Evolutionary conservation across 2,888 invertebrate species (phyloP), one percentile per base, ranked within the genome.

Genomic region (Cryptosula pallasiana): DNA sequence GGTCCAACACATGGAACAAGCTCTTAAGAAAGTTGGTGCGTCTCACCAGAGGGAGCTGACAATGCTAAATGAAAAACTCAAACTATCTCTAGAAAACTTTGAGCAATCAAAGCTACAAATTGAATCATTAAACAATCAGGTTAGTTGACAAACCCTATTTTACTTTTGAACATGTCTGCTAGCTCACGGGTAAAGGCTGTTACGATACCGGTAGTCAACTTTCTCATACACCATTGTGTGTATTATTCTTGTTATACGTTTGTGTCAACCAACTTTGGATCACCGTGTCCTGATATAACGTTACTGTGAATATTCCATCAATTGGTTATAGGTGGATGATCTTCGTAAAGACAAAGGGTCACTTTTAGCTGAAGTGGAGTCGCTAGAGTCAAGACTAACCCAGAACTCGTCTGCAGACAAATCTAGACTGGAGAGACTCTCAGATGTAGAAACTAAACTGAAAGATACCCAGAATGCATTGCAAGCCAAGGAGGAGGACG

Each of bases 1-100:
- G 63, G 63, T 63, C 32, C 63, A 63, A 16, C 3, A 63, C 32
- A 63, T 63, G 63, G 63, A 63, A 27, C 63, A 63, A 13, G 32
- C 63, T 3, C 63, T 63, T 16, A 63, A 63, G 32, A 27, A 32
- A 5, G 63, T 63, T 13, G 63, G 32, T 29, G 13, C 13, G 32
- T 20, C 32, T 32, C 63, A 63, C 63, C 25, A 32, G n/a, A 16
- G 34, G 32, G 63, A 63, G n/a, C 3, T 63, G 5, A 27, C 13
- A 5, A 63, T 13, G 32, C 27, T 63, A 27, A 63, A 32, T 9
- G 25, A 63, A 2, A 63, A 32, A 20, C 32, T 63, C 29, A 27
- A 34, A n/a, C 13, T 9, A 2, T 27, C 63, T 9, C 32, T 63
- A 32, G 63, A 63, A 32, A 27, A 63, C 20, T 9, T 63, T 3